Base-by-base conservation (phyloP, 30 jellyfish, hydroid and myxozoan species). In the Aurelia aurita region DNA sequence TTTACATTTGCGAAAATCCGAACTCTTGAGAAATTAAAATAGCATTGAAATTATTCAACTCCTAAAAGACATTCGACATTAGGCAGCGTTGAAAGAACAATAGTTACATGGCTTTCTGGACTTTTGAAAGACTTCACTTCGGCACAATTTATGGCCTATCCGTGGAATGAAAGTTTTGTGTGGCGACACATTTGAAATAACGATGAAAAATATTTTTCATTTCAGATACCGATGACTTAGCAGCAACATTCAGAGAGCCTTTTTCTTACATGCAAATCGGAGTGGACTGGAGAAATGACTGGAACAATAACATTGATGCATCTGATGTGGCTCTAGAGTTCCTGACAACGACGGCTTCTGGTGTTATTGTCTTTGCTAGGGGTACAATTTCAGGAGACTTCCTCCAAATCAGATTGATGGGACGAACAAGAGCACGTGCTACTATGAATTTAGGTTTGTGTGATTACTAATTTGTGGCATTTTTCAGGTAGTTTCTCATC, bases 351-450 rank as follows among this genome's bases (percentile, higher is more conserved):
- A 44, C 28, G 27, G 97, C 99, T 44, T 70, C 62, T 20, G 93
- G 96, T 43, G 81, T 76, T 19, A 79, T 94, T 85, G 88, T 84
- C 44, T 91, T 82, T 69, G 97, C 96, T 11, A 83, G 91, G 47
- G 99, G 99, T 0, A 96, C 99, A 13, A 73, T 94, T 66, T 73
- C 97, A 0, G 97, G 99, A 3, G 99, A 94, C 54, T 94, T 89
- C 73, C 78, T 85, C 18, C 82, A 84, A 29, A 86, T 94, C 66
- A 70, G 63, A 86, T 59, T 94, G 58, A 59, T 96, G 67, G 90
- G 95, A 5, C 84, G 94, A 44, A 89, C 96, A 13, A 79, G 96
- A 60, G 90, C 95, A 16, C 97, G 99, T 27, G 95, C 94, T 11
- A 69, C 90, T 11, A 80, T 94, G 81, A 94, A 94, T 58, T 62